Base-by-base conservation (phyloP, 2,113 vertebrate species). In the Thalassoma bifasciatum region DNA sequence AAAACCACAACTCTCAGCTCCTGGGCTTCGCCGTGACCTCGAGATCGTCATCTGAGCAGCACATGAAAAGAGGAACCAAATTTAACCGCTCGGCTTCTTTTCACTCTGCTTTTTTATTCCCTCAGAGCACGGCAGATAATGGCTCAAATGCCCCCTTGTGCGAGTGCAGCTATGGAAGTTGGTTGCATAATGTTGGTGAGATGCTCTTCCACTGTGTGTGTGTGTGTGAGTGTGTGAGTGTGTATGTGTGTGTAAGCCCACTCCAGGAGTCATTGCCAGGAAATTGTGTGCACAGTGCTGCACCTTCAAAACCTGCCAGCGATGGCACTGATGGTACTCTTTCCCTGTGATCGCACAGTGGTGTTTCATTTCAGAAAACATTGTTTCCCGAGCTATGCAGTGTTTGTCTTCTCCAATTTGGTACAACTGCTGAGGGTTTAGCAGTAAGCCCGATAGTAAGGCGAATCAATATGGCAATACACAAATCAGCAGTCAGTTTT, bases 101-200 rank as follows among this genome's bases (percentile, higher is more conserved):
- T 74, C 38, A 49, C 70, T 77, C 64, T 5, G 42, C 70, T 66
- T 68, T 50, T 66, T 47, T 63, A 59, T 78, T 65, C 73, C 73
- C 72, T 68, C 53, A 11, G 44, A 77, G 84, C 75, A 50, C 26
- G 84, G 65, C 82, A 86, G 77, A 87, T 74, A 84, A 85, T 77
- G 73, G 68, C 74, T 78, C 71, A 81, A 84, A 84, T 67, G 68
- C 70, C 72, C 81, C 81, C 78, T 65, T 83, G 85, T 75, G 82
- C 72, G 62, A 86, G 76, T 70, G 74, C 76, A 85, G 82, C 82
- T 72, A 67, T 84, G 82, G 74, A 85, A 88, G 83, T 83, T 75
- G 84, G 83, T 92, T 92, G 86, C 86, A 87, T 91, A 92, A 92
- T 91, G 79, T 79, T 81, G 65, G 73, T 87, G 84, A 86, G 79